These are phyloP conservation scores for Ictidomys tridecemlineatus DNA, from an alignment of 2,113 vertebrate genomes.

Conservation along the genomic window DNA sequence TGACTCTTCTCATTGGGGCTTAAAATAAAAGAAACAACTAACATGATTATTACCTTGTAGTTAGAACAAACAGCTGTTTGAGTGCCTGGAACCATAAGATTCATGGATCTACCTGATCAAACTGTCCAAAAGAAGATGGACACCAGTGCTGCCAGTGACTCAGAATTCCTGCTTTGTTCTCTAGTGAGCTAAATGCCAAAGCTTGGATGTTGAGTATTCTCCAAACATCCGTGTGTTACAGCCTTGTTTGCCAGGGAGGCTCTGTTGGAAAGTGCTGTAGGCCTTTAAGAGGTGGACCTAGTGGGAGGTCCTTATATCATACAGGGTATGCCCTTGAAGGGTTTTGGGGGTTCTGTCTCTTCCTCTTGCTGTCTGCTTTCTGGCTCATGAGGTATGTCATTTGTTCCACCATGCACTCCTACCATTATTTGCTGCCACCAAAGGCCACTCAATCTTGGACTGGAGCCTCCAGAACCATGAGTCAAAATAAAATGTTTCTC, in stretches of 20 bases:
- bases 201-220: no score
- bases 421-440: neutral
- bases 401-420: no score
- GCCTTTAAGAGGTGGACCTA: neutral
- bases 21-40: neutral
- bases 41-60: neutral
- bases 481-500: neutral
- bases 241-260: no score
- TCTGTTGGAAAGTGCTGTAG: no score
- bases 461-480: neutral
- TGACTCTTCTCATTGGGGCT: neutral
- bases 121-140: neutral
- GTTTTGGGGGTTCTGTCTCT: no score
- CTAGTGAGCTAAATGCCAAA: neutral
- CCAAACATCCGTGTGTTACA: no score
- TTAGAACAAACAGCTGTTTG: neutral
- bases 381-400: no score
- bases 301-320: neutral
- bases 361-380: neutral
- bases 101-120: neutral
- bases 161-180: neutral
- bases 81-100: neutral
- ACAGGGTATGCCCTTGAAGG: no score
- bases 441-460: neutral
- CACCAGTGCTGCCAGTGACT: neutral